Evolutionary conservation across 2,888 invertebrate genomes (phyloP).

Genomic region (Steinernema scapterisci): DNA sequence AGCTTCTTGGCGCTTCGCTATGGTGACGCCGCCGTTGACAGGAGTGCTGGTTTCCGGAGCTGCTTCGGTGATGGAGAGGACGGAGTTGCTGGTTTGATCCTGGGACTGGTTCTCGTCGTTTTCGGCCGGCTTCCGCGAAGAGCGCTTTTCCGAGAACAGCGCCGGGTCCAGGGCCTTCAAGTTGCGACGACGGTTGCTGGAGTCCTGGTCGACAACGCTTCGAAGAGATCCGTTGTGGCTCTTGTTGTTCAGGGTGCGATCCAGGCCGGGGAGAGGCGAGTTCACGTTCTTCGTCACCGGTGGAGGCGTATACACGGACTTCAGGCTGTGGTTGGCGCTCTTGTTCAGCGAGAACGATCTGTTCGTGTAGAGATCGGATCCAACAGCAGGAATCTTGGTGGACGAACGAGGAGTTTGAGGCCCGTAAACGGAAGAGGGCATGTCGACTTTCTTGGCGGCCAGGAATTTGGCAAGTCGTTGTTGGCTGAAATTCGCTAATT

Average conservation of each 20-base stretch:
- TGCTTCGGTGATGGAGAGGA: too few species aligned
- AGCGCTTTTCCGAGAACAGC: not conserved
- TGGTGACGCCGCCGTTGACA: too few species aligned
- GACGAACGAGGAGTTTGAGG: not conserved
- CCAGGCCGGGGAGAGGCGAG: not conserved
- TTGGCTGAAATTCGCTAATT: slow-evolving; percentile 36
- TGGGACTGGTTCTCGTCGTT: too few species aligned
- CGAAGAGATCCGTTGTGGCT: not conserved
- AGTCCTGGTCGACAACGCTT: not conserved
- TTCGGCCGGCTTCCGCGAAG: too few species aligned
- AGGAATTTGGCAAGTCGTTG: slow-evolving; percentile 39
- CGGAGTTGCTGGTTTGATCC: too few species aligned
- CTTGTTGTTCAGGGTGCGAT: not conserved
- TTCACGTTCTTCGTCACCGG: slow-evolving; percentile 8
- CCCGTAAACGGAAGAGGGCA: not conserved
- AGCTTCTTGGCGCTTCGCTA: not conserved
- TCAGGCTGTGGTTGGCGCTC: not conserved
- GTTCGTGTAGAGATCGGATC: not conserved
- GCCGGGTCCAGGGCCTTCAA: slow-evolving; percentile 5
- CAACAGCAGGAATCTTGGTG: not conserved
- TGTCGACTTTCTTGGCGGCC: slow-evolving; percentile 37
- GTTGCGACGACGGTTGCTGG: not conserved
- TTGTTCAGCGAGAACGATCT: not conserved
- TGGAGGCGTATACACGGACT: slow-evolving; percentile 15
- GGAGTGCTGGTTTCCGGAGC: too few species aligned